A percentile compares a stretch with the other conserved stretches of the same genome.
Evolutionary conservation across 2,797 vertebrate genomes (phyloP).

Genomic region (Psittacula derbiana): DNA sequence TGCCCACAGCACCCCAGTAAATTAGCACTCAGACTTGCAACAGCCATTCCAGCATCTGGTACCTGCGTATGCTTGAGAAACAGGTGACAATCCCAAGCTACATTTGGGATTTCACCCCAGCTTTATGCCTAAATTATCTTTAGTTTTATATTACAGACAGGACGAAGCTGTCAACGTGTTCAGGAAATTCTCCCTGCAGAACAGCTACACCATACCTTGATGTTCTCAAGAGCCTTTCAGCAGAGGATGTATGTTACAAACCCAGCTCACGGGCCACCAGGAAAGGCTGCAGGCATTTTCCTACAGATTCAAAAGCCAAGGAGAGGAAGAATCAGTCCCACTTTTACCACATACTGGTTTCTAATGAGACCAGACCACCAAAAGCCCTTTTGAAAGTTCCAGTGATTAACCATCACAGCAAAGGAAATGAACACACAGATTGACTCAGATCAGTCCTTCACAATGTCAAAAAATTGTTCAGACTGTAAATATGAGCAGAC

Average conservation of each 20-base stretch:
- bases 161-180: background rate
- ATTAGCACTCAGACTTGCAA: background rate
- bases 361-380: background rate
- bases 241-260: background rate
- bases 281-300: background rate
- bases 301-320: background rate
- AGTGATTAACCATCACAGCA: background rate
- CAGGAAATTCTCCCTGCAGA: background rate
- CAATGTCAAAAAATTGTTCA: background rate
- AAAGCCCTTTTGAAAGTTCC: background rate
- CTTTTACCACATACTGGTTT: background rate
- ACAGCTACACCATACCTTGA: background rate
- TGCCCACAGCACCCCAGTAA: background rate
- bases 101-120: background rate
- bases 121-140: background rate
- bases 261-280: background rate
- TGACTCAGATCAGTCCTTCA: background rate
- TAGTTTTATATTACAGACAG: background rate
- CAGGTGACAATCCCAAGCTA: background rate
- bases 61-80: background rate
- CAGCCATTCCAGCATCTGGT: background rate
- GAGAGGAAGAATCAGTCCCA: background rate
- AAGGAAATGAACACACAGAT: background rate
- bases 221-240: background rate
- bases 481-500: background rate